Conservation (phyloP, 2,113 vertebrate genomes). For the Neolamprologus sp. region DNA sequence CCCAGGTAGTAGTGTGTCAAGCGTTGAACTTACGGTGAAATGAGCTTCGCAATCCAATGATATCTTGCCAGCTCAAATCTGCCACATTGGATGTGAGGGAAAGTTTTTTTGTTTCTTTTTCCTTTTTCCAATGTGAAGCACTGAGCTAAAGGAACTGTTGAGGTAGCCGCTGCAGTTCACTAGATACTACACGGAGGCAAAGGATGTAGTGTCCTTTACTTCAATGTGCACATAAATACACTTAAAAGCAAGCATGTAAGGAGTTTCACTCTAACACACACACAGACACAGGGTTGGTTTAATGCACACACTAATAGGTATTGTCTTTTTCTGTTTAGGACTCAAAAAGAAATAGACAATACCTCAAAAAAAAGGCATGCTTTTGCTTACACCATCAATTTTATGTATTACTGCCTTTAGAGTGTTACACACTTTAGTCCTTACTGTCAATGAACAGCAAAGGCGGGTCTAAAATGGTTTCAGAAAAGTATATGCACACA, state of each 20-base stretch:
- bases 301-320: background rate
- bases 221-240: background rate
- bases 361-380: background rate
- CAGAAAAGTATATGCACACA: background rate
- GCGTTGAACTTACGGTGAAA: conserved; percentile 51
- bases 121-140: background rate
- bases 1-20: conserved; percentile 41
- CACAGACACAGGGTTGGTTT: background rate
- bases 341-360: background rate
- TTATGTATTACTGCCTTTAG: background rate
- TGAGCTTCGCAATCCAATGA: conserved; percentile 64
- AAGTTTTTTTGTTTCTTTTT: background rate
- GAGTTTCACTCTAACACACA: background rate
- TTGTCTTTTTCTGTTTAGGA: background rate
- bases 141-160: background rate
- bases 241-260: background rate
- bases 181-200: background rate
- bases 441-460: background rate
- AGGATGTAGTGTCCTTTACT: background rate
- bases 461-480: background rate
- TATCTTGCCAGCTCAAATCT: conserved; percentile 59
- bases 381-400: background rate
- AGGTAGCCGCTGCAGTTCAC: background rate
- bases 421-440: background rate
- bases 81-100: conserved; percentile 13